A percentile compares a stretch with the other conserved stretches of the same genome.
Evolutionary conservation across 2,113 vertebrate genomes (phyloP).

Genomic region (cat (Felis catus)): F.catus_Fca126_mat1.0 CM031419.1:114947001-114947500

Average conservation of each 20-base stretch:
- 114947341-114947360: background rate
- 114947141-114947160: background rate
- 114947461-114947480: background rate
- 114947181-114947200: background rate
- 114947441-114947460: background rate
- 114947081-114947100: background rate
- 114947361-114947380: background rate
- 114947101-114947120: background rate
- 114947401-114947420: background rate
- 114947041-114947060: background rate
- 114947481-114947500: background rate
- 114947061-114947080: background rate
- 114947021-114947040: background rate
- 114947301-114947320: background rate
- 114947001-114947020: background rate
- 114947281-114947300: background rate
- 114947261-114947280: background rate
- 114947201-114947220: background rate
- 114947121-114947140: background rate
- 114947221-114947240: background rate
- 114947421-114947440: background rate
- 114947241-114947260: background rate
- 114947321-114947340: background rate
- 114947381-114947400: background rate
- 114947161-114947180: background rate